Percentiles rank a stretch among this genome's conserved stretches.
phyloP scores from a whole-genome alignment of 2,797 vertebrate species.

The Rachycentron canadum region DNA sequence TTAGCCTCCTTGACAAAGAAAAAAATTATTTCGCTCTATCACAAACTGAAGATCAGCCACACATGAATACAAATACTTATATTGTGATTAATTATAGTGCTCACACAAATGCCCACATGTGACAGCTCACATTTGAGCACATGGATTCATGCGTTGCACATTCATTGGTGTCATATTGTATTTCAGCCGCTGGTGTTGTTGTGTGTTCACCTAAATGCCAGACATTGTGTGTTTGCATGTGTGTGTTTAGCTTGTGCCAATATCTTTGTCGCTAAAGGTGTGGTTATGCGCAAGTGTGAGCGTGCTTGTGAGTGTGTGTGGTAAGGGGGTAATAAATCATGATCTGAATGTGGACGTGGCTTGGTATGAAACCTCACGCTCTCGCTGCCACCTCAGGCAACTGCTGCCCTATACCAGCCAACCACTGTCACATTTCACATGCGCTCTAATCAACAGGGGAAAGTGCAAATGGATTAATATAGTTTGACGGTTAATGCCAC shows the following conservation, averaged over 20 bases:
- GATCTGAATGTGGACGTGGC: conserved; percentile 81
- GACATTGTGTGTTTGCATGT: conserved; percentile 55
- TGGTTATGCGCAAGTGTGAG: conserved; percentile 43
- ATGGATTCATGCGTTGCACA: conserved; percentile 40
- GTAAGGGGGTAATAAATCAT: conserved; percentile 87
- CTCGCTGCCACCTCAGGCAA: conserved; percentile 83
- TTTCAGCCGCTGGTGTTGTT: conserved; percentile 69
- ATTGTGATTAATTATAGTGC: conserved; percentile 59
- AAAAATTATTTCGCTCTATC: not conserved
- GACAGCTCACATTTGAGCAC: conserved; percentile 50
- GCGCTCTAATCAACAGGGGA: conserved; percentile 83
- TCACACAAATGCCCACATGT: conserved; percentile 43
- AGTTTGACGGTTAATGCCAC: conserved; percentile 80
- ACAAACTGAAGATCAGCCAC: conserved; percentile 32
- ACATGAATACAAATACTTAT: conserved; percentile 37
- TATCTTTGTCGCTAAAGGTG: conserved; percentile 58
- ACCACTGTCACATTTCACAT: conserved; percentile 78
- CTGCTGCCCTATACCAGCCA: conserved; percentile 82
- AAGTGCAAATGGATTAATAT: conserved; percentile 86
- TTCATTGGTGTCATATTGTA: conserved; percentile 46
- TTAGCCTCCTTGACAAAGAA: conserved; percentile 12
- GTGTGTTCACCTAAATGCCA: conserved; percentile 80
- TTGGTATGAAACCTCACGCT: conserved; percentile 78
- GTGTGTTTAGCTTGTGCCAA: conserved; percentile 43
- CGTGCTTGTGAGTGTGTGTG: conserved; percentile 49